Base-by-base conservation (phyloP, 2,797 vertebrate species). In the Myripristis murdjan region DNA sequence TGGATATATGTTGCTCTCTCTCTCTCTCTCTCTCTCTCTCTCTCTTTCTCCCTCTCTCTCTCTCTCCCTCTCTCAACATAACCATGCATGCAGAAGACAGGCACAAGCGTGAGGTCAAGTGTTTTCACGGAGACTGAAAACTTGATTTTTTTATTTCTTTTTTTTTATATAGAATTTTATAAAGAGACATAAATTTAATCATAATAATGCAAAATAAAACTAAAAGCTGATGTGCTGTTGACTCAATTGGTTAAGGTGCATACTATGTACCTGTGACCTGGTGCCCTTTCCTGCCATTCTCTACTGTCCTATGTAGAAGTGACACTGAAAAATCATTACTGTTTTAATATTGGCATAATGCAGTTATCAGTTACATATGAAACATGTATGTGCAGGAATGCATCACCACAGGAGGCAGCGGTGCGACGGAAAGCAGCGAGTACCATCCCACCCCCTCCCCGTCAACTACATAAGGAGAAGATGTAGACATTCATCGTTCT, bases 391-490 rank as follows among this genome's bases (percentile, higher is more conserved):
- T 20, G 18, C 47, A 11, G 22, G 47, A 23, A 10, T 20, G 47
- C 47, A 12, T 49, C 35, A 26, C 59, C 64, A 33, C 33, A 56
- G 14, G 54, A 71, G 67, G 48, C 51, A 64, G 35, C 16, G 46
- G 49, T 65, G 62, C 73, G 78, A 83, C 48, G 68, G 51, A 51
- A 85, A 66, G 55, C 70, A 48, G 58, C 57, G 48, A 48, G 58
- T 60, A 51, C 39, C 4, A 9, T 66, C 48, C 64, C 71, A 57
- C 62, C 57, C 57, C 44, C 22, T 46, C 9, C 1, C 63, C 24
- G 59, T 86, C 53, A 72, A 75, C 64, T 41, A 94, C 94, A 87
- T 91, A 93, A 87, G 84, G 82, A 83, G 85, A 83, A 89, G 86
- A 63, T 51, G 79, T 87, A 87, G 80, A 77, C 74, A 70, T 74